Conservation (phyloP, 2,797 vertebrate species). For the Lepilemur ruficaudatus region DNA sequence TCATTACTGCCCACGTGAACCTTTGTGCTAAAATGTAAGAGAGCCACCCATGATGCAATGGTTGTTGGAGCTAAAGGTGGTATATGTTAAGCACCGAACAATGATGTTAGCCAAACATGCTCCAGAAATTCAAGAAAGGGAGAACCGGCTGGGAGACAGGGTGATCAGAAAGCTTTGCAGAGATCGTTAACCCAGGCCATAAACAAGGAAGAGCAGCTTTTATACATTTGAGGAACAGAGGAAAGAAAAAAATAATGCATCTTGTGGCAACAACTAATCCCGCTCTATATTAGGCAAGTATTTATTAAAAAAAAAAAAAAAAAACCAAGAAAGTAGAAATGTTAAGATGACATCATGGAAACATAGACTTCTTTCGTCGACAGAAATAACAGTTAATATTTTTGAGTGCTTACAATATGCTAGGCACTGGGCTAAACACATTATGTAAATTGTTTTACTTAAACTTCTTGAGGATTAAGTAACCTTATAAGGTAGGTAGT, state of each 20-base stretch:
- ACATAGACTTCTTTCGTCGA: not conserved
- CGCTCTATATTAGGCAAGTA: not conserved
- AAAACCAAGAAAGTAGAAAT: not conserved
- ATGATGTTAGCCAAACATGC: not conserved
- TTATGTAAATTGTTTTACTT: not conserved
- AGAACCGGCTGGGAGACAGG: not conserved
- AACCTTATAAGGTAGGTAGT: not conserved
- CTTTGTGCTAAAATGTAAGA: constrained; percentile 2
- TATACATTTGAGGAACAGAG: not conserved
- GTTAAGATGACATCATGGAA: not conserved
- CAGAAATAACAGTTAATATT: not conserved
- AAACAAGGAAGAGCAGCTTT: not conserved
- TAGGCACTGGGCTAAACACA: not conserved
- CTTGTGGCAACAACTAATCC: not conserved
- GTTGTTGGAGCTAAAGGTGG: not conserved
- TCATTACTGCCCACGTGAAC: not conserved
- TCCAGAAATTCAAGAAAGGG: not conserved
- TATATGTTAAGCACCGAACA: not conserved
- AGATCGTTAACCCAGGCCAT: not conserved
- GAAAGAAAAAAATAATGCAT: not conserved
- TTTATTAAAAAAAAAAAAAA: not conserved
- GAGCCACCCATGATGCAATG: not conserved
- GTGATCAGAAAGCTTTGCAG: not conserved
- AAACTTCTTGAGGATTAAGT: not conserved
- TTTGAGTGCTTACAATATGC: not conserved